These are phyloP conservation scores for Steatocranus sp. DNA, from an alignment of 2,797 vertebrate genomes.

Conservation along the genomic window DNA sequence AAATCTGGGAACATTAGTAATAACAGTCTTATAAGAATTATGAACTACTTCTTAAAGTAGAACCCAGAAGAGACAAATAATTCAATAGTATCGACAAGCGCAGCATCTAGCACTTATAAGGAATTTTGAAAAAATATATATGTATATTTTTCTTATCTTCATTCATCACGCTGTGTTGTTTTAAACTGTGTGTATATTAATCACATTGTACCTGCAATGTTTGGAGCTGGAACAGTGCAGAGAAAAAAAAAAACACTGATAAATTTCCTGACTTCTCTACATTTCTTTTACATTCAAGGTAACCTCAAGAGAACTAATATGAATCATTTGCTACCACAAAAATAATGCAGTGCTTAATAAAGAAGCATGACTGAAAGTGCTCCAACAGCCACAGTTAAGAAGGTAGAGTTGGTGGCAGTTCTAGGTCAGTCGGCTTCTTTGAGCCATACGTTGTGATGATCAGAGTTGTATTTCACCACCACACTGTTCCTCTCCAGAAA, in stretches of 20 bases:
- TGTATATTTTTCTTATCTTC: not conserved
- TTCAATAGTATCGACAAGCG: not conserved
- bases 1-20: slow-evolving; percentile 16
- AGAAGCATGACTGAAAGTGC: not conserved
- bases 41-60: not conserved
- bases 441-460: slow-evolving; percentile 48
- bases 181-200: not conserved
- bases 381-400: not conserved
- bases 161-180: not conserved
- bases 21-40: slow-evolving; percentile 12
- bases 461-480: slow-evolving; percentile 33
- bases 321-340: not conserved
- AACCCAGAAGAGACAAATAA: not conserved
- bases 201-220: not conserved
- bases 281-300: not conserved
- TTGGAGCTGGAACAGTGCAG: not conserved
- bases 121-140: not conserved
- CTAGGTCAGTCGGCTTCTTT: slow-evolving; percentile 51
- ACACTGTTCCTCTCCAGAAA: slow-evolving; percentile 21
- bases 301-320: not conserved
- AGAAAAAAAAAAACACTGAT: not conserved
- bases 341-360: slow-evolving; percentile 23
- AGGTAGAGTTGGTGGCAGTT: slow-evolving; percentile 50
- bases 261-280: not conserved
- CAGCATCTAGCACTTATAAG: not conserved